Conservation (phyloP, 2,888 invertebrate genomes). For the Sisyra terminalis region DNA sequence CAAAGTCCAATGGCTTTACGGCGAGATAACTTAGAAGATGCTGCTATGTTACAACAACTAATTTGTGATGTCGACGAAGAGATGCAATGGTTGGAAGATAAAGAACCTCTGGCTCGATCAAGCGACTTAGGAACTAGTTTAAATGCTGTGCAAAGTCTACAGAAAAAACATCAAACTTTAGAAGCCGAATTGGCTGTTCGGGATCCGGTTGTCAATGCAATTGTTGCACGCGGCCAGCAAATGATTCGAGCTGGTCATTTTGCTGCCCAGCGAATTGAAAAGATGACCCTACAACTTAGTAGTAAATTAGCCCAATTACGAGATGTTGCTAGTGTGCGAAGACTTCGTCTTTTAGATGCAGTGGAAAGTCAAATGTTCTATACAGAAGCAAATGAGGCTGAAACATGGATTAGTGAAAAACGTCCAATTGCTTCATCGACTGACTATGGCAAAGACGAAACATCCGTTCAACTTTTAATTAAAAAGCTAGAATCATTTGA, state of each 20-base stretch:
- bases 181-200: constrained; percentile 80
- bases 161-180: constrained; percentile 85
- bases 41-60: constrained; percentile 75
- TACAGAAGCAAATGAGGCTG: constrained; percentile 78
- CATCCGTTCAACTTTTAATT: constrained; percentile 67
- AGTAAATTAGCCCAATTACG: constrained; percentile 50
- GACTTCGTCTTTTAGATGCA: constrained; percentile 59
- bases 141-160: constrained; percentile 68
- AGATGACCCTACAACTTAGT: constrained; percentile 47
- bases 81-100: constrained; percentile 73
- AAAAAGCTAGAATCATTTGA: constrained; percentile 72
- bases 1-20: constrained; percentile 84
- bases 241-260: constrained; percentile 78
- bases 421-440: constrained; percentile 52
- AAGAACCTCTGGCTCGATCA: constrained; percentile 52
- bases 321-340: constrained; percentile 54
- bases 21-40: constrained; percentile 83
- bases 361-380: constrained; percentile 77
- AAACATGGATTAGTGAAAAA: constrained; percentile 84
- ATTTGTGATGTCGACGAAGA: constrained; percentile 87
- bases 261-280: constrained; percentile 57
- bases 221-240: constrained; percentile 56
- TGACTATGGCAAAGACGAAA: constrained; percentile 86
- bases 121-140: constrained; percentile 42
- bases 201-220: constrained; percentile 63